phyloP scores from a whole-genome alignment of 2,797 vertebrate species.

The Acanthopagrus latus region DNA sequence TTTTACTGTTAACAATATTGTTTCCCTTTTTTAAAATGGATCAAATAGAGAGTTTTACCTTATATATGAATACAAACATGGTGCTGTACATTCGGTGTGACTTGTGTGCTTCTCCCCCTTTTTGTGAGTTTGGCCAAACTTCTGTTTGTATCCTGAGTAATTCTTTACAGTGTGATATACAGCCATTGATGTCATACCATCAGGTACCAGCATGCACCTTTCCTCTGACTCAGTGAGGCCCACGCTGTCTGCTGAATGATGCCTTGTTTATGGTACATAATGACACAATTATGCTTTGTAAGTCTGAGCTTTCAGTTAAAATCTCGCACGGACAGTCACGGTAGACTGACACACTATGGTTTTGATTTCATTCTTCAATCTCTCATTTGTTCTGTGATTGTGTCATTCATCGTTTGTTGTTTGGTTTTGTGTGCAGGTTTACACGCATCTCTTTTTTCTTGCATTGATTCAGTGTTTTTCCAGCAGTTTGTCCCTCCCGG shows the following conservation, averaged over 20 bases:
- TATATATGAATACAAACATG: background rate
- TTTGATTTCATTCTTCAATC: background rate
- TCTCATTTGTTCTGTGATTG: no score
- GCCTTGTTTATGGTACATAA: background rate
- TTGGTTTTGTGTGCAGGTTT: no score
- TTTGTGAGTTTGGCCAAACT: background rate
- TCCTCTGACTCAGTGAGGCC: background rate
- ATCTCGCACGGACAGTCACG: background rate
- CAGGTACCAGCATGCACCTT: background rate
- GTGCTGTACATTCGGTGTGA: background rate
- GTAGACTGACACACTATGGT: background rate
- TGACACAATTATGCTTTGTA: background rate
- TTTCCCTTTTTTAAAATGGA: background rate
- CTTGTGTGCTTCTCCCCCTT: background rate
- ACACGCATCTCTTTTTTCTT: no score
- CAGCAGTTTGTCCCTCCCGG: no score
- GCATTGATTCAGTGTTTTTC: no score
- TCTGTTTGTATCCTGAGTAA: background rate
- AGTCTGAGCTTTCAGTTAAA: background rate
- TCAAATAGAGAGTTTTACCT: background rate
- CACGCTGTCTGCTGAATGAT: background rate
- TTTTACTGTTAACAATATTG: background rate
- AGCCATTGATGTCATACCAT: background rate
- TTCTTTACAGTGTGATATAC: background rate
- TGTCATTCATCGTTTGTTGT: no score